phyloP scores from a whole-genome alignment of 2,888 invertebrate genomes.

The Gnatocerus cornutus region DNA sequence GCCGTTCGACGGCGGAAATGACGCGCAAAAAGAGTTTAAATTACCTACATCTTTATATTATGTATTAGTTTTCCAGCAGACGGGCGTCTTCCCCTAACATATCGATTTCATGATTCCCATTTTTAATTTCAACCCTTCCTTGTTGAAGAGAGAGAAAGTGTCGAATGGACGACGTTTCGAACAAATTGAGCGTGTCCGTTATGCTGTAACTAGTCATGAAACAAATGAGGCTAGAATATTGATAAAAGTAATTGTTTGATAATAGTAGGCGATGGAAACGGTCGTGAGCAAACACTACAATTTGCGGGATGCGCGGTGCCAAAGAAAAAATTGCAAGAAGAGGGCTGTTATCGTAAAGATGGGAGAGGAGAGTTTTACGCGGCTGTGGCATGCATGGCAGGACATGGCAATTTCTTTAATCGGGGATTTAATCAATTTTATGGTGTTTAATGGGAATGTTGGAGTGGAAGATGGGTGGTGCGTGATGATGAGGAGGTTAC shows the following conservation, averaged over 20 bases:
- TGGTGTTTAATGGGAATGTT: constrained; percentile 25
- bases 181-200: constrained; percentile 53
- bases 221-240: constrained; percentile 67
- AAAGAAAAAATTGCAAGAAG: constrained; percentile 30
- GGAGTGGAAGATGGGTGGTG: constrained; percentile 9
- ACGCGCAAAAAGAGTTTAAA: background rate
- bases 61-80: background rate
- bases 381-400: constrained; percentile 32
- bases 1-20: constrained; percentile 29
- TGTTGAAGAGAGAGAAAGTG: constrained; percentile 17
- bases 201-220: constrained; percentile 59
- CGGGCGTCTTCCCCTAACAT: background rate
- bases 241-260: constrained; percentile 71
- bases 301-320: constrained; percentile 56
- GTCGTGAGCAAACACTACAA: constrained; percentile 70
- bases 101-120: background rate
- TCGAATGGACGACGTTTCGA: constrained; percentile 42
- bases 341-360: constrained; percentile 37
- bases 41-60: background rate
- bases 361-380: constrained; percentile 17
- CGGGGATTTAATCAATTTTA: constrained; percentile 29
- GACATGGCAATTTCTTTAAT: constrained; percentile 34
- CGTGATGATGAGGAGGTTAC: constrained; percentile 5
- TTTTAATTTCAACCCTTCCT: constrained; percentile 7
- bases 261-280: constrained; percentile 66